These are phyloP conservation scores for Proteles cristata DNA, from an alignment of 2,113 vertebrate species.

Conservation along the genomic window DNA sequence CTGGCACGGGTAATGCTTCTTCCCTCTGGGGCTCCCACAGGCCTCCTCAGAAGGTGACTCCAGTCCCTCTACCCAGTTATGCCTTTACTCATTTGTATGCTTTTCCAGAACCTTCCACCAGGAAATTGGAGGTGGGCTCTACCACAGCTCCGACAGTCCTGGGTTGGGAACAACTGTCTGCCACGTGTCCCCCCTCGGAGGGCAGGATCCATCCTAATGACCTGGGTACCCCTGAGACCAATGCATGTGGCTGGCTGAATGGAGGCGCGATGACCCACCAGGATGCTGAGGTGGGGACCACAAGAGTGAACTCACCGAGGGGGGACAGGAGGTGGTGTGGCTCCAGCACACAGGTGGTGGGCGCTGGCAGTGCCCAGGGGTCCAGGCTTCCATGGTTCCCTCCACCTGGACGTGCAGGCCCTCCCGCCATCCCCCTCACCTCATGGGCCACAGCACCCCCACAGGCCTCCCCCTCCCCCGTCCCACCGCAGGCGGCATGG, in stretches of 20 bases:
- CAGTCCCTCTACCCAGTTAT: not conserved
- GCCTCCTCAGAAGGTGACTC: not conserved
- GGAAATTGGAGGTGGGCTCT: not conserved
- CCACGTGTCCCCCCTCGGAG: not conserved
- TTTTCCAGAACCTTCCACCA: not conserved
- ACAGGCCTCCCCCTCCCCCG: not conserved
- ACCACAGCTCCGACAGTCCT: not conserved
- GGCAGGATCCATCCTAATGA: no score
- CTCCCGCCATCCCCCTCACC: no score
- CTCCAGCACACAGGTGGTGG: not conserved
- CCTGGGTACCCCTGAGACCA: not conserved
- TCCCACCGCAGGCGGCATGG: not conserved
- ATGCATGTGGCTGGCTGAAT: not conserved
- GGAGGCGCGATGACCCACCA: not conserved
- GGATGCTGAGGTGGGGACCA: not conserved
- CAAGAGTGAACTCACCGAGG: no score
- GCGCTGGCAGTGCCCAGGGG: no score
- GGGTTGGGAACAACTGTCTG: not conserved
- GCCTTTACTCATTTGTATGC: not conserved
- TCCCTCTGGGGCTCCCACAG: not conserved
- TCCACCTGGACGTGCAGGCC: rapidly evolving
- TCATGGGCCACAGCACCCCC: not conserved
- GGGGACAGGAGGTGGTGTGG: rapidly evolving
- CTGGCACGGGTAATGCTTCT: not conserved
- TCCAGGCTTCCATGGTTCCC: not conserved